Evolutionary conservation across 2,888 invertebrate species (phyloP).

Genomic region (Plagodis dolabraria): DNA sequence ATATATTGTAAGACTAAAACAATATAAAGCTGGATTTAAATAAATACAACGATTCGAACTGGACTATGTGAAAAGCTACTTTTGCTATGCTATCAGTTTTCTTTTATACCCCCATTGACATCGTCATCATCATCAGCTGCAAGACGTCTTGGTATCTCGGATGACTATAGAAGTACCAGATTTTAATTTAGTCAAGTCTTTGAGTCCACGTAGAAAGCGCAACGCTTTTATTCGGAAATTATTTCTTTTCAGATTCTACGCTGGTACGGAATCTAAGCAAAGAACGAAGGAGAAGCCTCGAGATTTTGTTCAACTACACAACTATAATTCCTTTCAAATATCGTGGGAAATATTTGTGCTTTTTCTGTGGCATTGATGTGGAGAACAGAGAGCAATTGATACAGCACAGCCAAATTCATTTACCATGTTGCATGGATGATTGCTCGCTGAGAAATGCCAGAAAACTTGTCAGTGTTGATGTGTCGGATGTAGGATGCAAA

Average conservation of each 20-base stretch:
- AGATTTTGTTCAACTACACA: slow-evolving; percentile 72
- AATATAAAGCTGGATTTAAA: too few relatives aligned
- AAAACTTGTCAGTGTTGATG: slow-evolving; percentile 68
- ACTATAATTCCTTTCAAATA: slow-evolving; percentile 73
- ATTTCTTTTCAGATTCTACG: slow-evolving; percentile 75
- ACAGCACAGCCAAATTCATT: slow-evolving; percentile 63
- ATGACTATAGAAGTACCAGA: too few relatives aligned
- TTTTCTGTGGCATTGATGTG: slow-evolving; percentile 66
- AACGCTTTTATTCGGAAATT: slow-evolving; percentile 30
- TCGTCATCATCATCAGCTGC: too few relatives aligned
- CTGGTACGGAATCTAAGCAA: slow-evolving; percentile 50
- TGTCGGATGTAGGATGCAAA: slow-evolving; percentile 63
- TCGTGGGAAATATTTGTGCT: slow-evolving; percentile 70
- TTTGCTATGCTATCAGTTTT: too few relatives aligned
- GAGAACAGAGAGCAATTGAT: slow-evolving; percentile 49
- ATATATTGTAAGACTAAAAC: too few relatives aligned
- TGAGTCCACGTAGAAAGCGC: not conserved
- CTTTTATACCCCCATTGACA: too few relatives aligned
- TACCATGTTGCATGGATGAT: slow-evolving; percentile 54
- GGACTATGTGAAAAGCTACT: too few relatives aligned
- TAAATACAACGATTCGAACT: too few relatives aligned
- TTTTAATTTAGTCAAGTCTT: too few relatives aligned
- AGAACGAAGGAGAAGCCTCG: slow-evolving; percentile 56
- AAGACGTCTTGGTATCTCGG: too few relatives aligned
- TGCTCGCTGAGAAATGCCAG: slow-evolving; percentile 61